Evolutionary conservation across 2,888 invertebrate genomes (phyloP).

Genomic region (Argynnis bischoffii): DNA sequence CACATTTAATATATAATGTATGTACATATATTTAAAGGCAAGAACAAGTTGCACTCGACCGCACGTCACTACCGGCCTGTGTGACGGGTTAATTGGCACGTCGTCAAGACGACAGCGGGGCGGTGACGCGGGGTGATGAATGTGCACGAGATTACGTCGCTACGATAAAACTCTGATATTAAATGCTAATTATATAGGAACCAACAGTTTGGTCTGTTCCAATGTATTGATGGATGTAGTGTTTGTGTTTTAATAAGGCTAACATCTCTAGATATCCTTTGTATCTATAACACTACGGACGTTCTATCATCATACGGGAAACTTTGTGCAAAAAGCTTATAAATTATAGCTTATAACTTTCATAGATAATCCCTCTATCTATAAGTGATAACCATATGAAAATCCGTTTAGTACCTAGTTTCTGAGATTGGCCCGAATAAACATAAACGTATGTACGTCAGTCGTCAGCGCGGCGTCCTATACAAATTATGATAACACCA

Average conservation of each 20-base stretch:
- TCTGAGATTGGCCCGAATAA: too few species aligned
- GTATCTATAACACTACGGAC: too few species aligned
- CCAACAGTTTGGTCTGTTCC: not conserved
- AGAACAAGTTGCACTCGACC: not conserved
- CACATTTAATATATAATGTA: too few species aligned
- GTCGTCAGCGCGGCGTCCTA: too few species aligned
- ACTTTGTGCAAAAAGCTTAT: too few species aligned
- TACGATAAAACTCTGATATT: conserved; percentile 14
- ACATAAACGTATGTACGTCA: too few species aligned
- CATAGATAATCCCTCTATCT: too few species aligned
- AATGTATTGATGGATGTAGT: not conserved
- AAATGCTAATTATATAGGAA: conserved; percentile 12
- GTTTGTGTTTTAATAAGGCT: not conserved
- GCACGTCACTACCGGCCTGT: conserved; percentile 30
- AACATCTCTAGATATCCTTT: not conserved
- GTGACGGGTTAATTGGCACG: conserved; percentile 44
- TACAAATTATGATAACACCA: too few species aligned
- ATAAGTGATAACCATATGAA: too few species aligned
- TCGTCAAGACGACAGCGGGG: conserved; percentile 40
- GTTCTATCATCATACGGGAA: too few species aligned
- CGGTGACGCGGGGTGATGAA: conserved; percentile 38
- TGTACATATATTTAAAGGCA: not conserved
- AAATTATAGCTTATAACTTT: too few species aligned
- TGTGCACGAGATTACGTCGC: conserved; percentile 28
- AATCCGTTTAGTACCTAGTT: too few species aligned